Base-by-base conservation (phyloP, 2,888 invertebrate genomes). In the Actias luna region DNA sequence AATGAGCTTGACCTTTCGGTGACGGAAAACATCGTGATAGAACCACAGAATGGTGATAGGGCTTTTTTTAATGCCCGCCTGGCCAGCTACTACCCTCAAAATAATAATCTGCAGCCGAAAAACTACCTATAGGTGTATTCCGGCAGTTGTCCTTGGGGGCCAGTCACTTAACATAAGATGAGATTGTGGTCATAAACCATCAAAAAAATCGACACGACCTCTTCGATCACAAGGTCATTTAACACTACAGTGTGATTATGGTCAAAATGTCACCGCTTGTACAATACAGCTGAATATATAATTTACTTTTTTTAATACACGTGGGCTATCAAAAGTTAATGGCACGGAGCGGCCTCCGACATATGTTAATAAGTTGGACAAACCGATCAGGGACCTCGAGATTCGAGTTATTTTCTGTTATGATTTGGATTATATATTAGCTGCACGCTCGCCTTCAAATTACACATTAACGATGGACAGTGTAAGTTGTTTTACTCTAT, bases 321-420 rank as follows among this genome's bases (percentile, higher is more conserved):
- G 46, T 46, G 46, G 46, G 22, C 10, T 46, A 46, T 12, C 46
- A 46, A 3, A 57, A 16, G 29, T 18, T 18, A 42, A 31, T 36
- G 57, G 55, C 57, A 29, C 61, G n/a, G 18, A 29, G 66, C 64
- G 85, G 76, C 87, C 87, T 86, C 82, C 75, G 76, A 25, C 65
- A 61, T 85, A 85, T 86, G 84, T 71, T 85, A 85, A 84, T 83
- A 72, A 66, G 69, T 66, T 67, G 65, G 69, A 68, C 67, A 69
- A 64, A 74, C 69, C 74, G 66, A 67, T 65, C 63, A 64, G 66
- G 18, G 75, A 74, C 75, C 80, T 81, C 79, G 78, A 77, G 77
- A 76, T 76, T 79, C 80, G 76, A 83, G 83, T 84, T 83, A 72
- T 79, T 75, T 74, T 71, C 73, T 68, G 76, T 69, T 75, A 71